Evolutionary conservation across 2,113 vertebrate species (phyloP).

Genomic region (Pituophis catenifer): DNA sequence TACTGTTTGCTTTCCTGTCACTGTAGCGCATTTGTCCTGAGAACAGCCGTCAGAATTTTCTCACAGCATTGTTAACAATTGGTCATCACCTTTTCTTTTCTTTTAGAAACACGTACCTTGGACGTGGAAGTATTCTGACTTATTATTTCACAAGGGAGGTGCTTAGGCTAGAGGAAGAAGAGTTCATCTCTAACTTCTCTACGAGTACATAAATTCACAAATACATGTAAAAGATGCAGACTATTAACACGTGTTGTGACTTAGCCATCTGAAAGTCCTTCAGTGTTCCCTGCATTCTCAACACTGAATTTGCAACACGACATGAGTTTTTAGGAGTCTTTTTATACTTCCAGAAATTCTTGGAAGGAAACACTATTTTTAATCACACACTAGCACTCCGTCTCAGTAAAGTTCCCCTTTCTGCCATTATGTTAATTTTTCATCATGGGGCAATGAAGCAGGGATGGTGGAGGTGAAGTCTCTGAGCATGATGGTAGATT

Average conservation of each 20-base stretch:
- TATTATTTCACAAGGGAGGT: slow-evolving; percentile 50
- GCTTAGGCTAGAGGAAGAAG: slow-evolving; percentile 35
- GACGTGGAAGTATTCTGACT: slow-evolving; percentile 6
- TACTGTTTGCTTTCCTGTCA: slow-evolving; percentile 55
- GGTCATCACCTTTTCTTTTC: slow-evolving; percentile 56
- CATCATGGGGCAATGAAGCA: not conserved
- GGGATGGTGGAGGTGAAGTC: not conserved
- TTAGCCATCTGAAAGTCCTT: not conserved
- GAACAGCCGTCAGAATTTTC: slow-evolving; percentile 61
- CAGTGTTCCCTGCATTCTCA: not conserved
- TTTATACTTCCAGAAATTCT: not conserved
- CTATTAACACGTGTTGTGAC: not conserved
- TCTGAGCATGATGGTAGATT: not conserved
- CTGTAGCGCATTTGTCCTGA: slow-evolving; percentile 53
- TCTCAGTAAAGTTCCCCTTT: not conserved
- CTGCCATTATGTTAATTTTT: not conserved
- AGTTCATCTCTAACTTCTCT: slow-evolving; percentile 30
- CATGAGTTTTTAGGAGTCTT: not conserved
- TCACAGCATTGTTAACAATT: slow-evolving; percentile 72
- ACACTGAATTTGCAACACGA: not conserved
- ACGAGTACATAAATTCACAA: not conserved
- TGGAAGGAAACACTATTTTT: not conserved
- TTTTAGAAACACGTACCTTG: slow-evolving; percentile 41
- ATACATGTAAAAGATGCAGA: not conserved
- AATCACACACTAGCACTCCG: not conserved